phyloP scores from a whole-genome alignment of 2,113 vertebrate genomes.

The Corythornis madagascariensis region DNA sequence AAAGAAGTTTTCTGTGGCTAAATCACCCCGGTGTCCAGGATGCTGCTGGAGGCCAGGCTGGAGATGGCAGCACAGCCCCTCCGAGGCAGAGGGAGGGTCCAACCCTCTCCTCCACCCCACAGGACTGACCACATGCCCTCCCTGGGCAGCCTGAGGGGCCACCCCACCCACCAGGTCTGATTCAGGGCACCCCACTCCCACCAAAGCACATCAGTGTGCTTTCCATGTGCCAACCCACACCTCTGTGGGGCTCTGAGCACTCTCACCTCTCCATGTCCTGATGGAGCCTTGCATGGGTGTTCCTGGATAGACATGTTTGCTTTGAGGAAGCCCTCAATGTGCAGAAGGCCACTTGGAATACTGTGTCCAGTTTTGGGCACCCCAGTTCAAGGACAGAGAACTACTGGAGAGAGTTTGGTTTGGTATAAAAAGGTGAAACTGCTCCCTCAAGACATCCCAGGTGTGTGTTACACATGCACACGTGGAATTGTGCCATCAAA shows the following conservation, averaged over 20 bases:
- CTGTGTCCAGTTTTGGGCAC: no score
- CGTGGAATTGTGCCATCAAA: not conserved
- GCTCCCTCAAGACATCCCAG: not conserved
- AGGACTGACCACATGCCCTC: accelerated
- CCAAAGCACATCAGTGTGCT: not conserved
- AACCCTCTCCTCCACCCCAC: accelerated
- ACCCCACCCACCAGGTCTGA: accelerated
- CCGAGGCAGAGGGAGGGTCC: accelerated
- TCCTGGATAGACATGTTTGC: accelerated
- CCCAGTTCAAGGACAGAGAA: no score
- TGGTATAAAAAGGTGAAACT: not conserved
- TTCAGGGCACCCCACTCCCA: accelerated
- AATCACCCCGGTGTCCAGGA: accelerated
- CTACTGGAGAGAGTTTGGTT: not conserved
- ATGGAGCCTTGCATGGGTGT: not conserved
- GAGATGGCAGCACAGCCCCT: accelerated
- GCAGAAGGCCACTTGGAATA: not conserved
- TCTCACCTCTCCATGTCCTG: not conserved
- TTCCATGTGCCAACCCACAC: not conserved
- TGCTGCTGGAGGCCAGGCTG: not conserved
- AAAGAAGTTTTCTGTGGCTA: not conserved
- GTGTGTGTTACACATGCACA: not conserved
- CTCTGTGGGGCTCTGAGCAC: no score
- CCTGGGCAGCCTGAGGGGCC: not conserved
- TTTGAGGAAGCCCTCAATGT: not conserved